Conservation (phyloP, 2,113 vertebrate genomes). For the Notothenia rossii region DNA sequence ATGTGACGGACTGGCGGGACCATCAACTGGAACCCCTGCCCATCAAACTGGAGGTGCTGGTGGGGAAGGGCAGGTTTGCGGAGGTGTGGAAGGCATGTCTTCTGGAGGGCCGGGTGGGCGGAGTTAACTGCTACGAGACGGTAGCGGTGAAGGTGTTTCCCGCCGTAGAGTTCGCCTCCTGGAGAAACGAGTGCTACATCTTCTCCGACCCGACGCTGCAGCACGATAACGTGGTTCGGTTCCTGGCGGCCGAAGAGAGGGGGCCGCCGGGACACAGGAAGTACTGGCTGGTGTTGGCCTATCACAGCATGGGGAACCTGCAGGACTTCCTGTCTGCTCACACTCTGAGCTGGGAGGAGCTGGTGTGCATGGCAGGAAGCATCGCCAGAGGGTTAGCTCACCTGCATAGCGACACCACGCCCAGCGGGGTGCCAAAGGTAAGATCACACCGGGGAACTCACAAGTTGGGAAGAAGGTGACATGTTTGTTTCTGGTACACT, state of each 20-base stretch:
- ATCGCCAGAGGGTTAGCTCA: slow-evolving; percentile 89
- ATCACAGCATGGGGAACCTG: slow-evolving; percentile 90
- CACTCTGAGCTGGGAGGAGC: slow-evolving; percentile 87
- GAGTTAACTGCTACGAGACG: slow-evolving; percentile 70
- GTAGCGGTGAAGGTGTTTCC: slow-evolving; percentile 94
- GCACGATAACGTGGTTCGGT: slow-evolving; percentile 89
- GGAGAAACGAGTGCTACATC: slow-evolving; percentile 90
- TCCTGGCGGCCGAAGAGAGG: slow-evolving; percentile 88
- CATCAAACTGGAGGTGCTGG: slow-evolving; percentile 88
- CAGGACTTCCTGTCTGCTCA: slow-evolving; percentile 89
- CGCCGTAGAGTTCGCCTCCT: slow-evolving; percentile 87
- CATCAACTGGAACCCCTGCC: slow-evolving; percentile 83
- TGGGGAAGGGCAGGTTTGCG: slow-evolving; percentile 91
- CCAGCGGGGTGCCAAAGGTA: slow-evolving; percentile 83
- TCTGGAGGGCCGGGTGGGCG: slow-evolving; percentile 78
- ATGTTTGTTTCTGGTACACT: too few relatives aligned
- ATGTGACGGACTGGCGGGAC: slow-evolving; percentile 49
- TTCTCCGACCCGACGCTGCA: slow-evolving; percentile 86
- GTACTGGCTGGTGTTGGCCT: slow-evolving; percentile 93
- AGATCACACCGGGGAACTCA: too few relatives aligned
- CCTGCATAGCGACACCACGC: slow-evolving; percentile 89
- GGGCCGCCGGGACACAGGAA: slow-evolving; percentile 70
- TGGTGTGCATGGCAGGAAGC: slow-evolving; percentile 86
- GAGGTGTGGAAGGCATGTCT: slow-evolving; percentile 90
- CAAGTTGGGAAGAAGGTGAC: too few relatives aligned